Evolutionary conservation across 2,113 vertebrate genomes (phyloP), one percentile per base, ranked within the genome.

Genomic region (Cyphomyrus plagiostoma): DNA sequence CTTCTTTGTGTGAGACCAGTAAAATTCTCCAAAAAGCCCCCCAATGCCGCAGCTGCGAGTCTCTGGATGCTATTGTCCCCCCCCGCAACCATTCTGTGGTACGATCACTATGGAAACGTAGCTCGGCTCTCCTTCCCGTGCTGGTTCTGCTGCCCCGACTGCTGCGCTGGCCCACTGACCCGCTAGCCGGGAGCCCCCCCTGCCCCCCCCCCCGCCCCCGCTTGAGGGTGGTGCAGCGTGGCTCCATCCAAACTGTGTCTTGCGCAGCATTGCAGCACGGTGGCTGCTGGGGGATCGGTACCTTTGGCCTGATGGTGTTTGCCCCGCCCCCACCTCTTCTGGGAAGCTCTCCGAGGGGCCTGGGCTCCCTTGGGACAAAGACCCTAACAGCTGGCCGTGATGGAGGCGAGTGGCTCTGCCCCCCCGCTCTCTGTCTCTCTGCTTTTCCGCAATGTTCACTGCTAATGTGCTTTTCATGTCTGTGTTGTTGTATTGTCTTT

Each of bases 371-470:
- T 0, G 88, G 52, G 88, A 89, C 88, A 91, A 89, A 88, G 42
- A 23, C 35, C 74, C 23, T 1, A 13, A 74, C 35, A 52, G 15
- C 23, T n/a, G 50, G 53, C 39, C 30, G 56, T 23, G 74, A 48
- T 62, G 26, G 42, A 23, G 86, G 49, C 9, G 90, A 89, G 89
- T 89, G 89, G 91, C 84, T 58, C 11, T 88, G 48, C 46, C 58
- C 30, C 21, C 58, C 50, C 46, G 45, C 42, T 15, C 26, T 50
- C 13, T 7, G 10, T 48, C 45, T n/a, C 70, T 49, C 82, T 53
- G 30, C 3, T 80, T 26, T 39, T 84, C 88, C 84, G 88, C 82
- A 90, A 88, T 26, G 62, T 77, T 90, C 46, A 48, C 53, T 85
- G 50, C n/a, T 35, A 49, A 85, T 88, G 52, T 48, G 84, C 9